Evolutionary conservation across 2,888 invertebrate genomes (phyloP).

Genomic region (Agriopis marginaria): DNA sequence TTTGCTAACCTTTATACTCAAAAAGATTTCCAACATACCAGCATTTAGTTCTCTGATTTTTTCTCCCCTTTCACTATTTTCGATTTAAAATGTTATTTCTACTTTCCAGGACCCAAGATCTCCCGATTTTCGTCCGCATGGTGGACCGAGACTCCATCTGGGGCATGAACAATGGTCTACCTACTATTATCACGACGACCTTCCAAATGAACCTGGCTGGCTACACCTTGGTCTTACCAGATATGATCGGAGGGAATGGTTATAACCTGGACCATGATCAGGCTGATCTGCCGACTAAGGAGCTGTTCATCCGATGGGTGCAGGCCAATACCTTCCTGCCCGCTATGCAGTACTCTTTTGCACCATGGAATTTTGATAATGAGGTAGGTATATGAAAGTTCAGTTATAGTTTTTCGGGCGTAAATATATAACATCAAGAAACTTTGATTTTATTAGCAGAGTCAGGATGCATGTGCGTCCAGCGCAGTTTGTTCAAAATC

Average conservation of each 20-base stretch:
- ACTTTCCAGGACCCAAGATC: constrained; percentile 87
- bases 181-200: constrained; percentile 90
- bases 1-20: no score
- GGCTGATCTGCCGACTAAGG: constrained; percentile 83
- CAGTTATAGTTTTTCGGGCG: background rate
- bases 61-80: background rate
- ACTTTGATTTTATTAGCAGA: no score
- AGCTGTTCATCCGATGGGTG: constrained; percentile 92
- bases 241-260: constrained; percentile 92
- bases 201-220: constrained; percentile 88
- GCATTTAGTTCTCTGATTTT: background rate
- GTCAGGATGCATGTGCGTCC: no score
- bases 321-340: constrained; percentile 93
- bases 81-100: background rate
- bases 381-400: constrained; percentile 63
- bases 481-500: no score
- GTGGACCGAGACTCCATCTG: constrained; percentile 91
- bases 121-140: constrained; percentile 91
- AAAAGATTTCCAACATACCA: background rate
- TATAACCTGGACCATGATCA: constrained; percentile 80
- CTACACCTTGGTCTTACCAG: constrained; percentile 91
- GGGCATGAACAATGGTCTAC: constrained; percentile 90
- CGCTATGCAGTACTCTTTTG: constrained; percentile 91
- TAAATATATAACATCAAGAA: background rate
- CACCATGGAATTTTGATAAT: constrained; percentile 92